These are phyloP conservation scores for Osedax frankpressi DNA, from an alignment of 2,888 invertebrate genomes.

Conservation along the genomic window DNA sequence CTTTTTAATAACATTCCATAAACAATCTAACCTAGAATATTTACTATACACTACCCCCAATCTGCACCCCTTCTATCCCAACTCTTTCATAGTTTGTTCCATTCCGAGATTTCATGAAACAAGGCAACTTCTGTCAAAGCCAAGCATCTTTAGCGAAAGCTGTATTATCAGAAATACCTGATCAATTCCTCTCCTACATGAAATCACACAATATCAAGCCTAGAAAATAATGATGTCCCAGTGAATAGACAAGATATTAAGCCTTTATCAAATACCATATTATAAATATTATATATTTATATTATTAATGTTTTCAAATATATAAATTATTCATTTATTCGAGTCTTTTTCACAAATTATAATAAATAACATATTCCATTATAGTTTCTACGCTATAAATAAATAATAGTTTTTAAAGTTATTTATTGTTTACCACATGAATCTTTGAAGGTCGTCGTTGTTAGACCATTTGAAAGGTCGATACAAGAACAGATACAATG, in stretches of 20 bases:
- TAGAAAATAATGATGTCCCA: no score
- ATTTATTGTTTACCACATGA: slow-evolving; percentile 85
- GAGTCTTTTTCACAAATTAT: no score
- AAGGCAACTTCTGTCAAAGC: slow-evolving; percentile 35
- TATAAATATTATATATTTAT: no score
- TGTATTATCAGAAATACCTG: slow-evolving; percentile 53
- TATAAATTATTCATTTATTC: no score
- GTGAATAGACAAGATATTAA: no score
- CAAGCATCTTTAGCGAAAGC: slow-evolving; percentile 51
- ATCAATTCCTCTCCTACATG: slow-evolving; percentile 47
- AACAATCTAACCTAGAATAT: no score
- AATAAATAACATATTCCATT: no score
- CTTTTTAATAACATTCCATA: no score
- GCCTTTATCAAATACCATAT: no score
- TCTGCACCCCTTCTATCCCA: not conserved
- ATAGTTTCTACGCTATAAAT: no score
- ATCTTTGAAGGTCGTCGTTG: slow-evolving; percentile 61
- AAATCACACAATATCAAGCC: slow-evolving; percentile 48
- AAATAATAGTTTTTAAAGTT: no score
- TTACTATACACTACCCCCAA: not conserved
- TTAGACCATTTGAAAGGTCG: slow-evolving; percentile 68
- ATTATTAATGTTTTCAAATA: no score
- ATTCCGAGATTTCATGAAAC: slow-evolving; percentile 29
- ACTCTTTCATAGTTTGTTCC: slow-evolving; percentile 27
- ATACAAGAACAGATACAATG: slow-evolving; percentile 63